A percentile compares a stretch with the other conserved stretches of the same genome.
Conservation (phyloP, 2,888 invertebrate genomes). For the Xanthostigma xanthostigma region DNA sequence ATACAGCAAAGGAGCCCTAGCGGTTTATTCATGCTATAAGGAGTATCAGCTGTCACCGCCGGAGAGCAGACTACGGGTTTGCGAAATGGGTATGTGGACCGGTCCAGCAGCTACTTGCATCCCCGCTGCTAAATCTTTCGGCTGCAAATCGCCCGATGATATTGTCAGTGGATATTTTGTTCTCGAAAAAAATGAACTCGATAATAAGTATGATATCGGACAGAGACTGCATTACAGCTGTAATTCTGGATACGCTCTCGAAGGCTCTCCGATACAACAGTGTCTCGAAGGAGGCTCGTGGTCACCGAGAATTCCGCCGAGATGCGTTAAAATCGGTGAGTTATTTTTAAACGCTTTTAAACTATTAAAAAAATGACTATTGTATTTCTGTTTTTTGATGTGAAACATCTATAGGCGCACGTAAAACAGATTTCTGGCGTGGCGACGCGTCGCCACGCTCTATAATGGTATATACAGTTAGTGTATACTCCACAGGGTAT, state of each 20-base stretch:
- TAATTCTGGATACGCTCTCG: slow-evolving; percentile 22
- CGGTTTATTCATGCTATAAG: slow-evolving; percentile 22
- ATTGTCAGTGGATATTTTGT: slow-evolving; percentile 25
- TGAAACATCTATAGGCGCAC: too few species aligned
- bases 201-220: slow-evolving; percentile 17
- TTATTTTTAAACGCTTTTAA: neutral
- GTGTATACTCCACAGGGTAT: too few species aligned
- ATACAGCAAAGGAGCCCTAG: slow-evolving; percentile 23
- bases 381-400: too few species aligned
- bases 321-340: slow-evolving; percentile 15
- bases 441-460: too few species aligned
- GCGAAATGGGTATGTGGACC: slow-evolving; percentile 28
- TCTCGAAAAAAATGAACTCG: slow-evolving; percentile 17
- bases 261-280: slow-evolving; percentile 21
- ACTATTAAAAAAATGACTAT: too few species aligned
- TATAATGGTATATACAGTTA: too few species aligned
- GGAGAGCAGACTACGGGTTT: slow-evolving; percentile 23
- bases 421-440: too few species aligned
- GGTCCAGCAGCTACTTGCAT: slow-evolving; percentile 24
- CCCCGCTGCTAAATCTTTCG: slow-evolving; percentile 13
- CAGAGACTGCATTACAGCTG: slow-evolving; percentile 26
- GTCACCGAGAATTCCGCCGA: slow-evolving; percentile 24
- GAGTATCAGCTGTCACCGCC: slow-evolving; percentile 22
- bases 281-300: slow-evolving; percentile 26
- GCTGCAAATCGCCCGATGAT: slow-evolving; percentile 21